Base-by-base conservation (phyloP, 2,797 vertebrate genomes). In the Manis crassicaudata region DNA sequence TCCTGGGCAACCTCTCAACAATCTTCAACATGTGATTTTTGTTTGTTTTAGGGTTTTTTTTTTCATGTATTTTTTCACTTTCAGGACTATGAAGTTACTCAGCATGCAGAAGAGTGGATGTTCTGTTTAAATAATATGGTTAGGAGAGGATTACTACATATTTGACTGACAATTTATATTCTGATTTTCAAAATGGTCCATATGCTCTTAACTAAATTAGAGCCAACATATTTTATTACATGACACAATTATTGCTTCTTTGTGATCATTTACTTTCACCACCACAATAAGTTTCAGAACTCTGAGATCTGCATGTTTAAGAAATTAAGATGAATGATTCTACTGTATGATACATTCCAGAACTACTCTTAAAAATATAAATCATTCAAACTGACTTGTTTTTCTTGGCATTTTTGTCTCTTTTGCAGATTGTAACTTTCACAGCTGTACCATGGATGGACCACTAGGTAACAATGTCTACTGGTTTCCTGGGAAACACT, bases 351-450 rank as follows among this genome's bases (percentile, higher is more conserved):
- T 46, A 14, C 23, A 63, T 76, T 70, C 58, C 29, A 77, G 40
- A 81, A 87, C 32, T 56, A 46, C 5, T 95, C 85, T 84, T 87
- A 72, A 96, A 92, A 90, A 62, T 11, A 70, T 56, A 50, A 80
- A 50, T 58, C n/a, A 46, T 52, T 70, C 70, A 76, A 35, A 32
- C 1, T 35, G 16, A 81, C 11, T 52, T 76, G 37, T 23, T 63
- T 92, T 94, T 50, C 68, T 60, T 76, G 43, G 16, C 11, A 73
- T 73, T 58, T 82, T 54, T 92, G 23, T 50, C 32, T 37, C 27
- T 81, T 76, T 40, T 43, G 17, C 12, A 84, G 37, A 90, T 4
- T 32, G 0, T 46, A 85, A 58, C n/a, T 67, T 40, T 52, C 8
- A 65, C 3, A 65, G 58, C 11, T 80, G 23, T 77, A 13, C 54